Evolutionary conservation across 2,888 invertebrate genomes (phyloP).

Genomic region (Synanthedon myopaeformis): DNA sequence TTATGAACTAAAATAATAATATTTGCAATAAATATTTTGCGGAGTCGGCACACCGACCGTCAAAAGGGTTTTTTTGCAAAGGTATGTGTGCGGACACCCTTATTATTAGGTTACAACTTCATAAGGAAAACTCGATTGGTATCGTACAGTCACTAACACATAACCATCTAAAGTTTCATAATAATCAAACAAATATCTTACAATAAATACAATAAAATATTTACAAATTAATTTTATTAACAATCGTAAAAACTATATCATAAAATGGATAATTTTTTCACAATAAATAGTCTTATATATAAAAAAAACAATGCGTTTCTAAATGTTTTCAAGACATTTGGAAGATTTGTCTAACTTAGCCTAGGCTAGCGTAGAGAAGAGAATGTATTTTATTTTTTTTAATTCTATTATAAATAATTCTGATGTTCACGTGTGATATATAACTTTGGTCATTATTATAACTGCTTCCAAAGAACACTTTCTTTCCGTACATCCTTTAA

Average conservation of each 20-base stretch:
- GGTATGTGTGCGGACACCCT: conserved; percentile 10
- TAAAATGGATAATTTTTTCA: conserved; percentile 45
- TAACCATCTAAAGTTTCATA: conserved; percentile 13
- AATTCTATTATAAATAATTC: conserved; percentile 13
- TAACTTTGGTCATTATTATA: conserved; percentile 55
- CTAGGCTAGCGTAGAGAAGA: background rate
- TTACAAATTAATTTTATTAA: conserved; percentile 54
- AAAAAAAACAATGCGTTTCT: conserved; percentile 43
- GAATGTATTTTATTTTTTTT: background rate
- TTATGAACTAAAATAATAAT: conserved; percentile 35
- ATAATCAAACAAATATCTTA: conserved; percentile 35
- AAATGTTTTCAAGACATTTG: conserved; percentile 38
- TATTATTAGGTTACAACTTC: conserved; percentile 21
- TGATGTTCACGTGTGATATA: conserved; percentile 45
- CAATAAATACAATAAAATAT: conserved; percentile 44
- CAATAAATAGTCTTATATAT: conserved; percentile 54
- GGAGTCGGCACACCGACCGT: conserved; percentile 5
- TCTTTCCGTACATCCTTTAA: too few relatives aligned
- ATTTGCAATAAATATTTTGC: conserved; percentile 48
- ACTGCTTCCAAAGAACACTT: background rate
- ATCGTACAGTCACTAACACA: conserved; percentile 22
- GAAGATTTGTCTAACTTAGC: conserved; percentile 19
- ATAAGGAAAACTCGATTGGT: conserved; percentile 24
- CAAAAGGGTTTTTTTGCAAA: too few relatives aligned
- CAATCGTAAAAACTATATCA: conserved; percentile 58